Percentiles rank a stretch among this genome's conserved stretches.
phyloP scores from a whole-genome alignment of 2,113 vertebrate species.

The Datnioides undecimradiatus region DNA sequence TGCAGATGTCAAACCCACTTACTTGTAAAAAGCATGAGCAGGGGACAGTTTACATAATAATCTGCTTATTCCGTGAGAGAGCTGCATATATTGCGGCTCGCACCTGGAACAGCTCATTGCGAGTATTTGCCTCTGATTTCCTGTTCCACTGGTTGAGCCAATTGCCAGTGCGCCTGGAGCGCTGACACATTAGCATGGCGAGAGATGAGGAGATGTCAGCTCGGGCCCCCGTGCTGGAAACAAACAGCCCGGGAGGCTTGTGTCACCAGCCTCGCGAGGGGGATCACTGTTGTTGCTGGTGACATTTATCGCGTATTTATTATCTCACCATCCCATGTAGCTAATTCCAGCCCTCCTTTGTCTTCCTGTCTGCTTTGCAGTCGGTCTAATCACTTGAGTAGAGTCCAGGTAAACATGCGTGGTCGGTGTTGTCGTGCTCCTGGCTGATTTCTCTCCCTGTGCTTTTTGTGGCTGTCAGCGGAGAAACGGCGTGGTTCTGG shows the following conservation, averaged over 20 bases:
- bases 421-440: constrained; percentile 1
- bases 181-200: constrained; percentile 54
- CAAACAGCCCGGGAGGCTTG: constrained; percentile 27
- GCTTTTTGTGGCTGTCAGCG: constrained; percentile 79
- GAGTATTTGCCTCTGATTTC: constrained; percentile 37
- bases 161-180: constrained; percentile 52
- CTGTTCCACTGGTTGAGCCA: constrained; percentile 33
- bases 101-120: constrained; percentile 56
- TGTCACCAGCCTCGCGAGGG: constrained; percentile 5
- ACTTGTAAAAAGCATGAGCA: constrained; percentile 30
- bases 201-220: constrained; percentile 56
- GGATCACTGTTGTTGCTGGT: constrained; percentile 37
- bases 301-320: constrained; percentile 62
- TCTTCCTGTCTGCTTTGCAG: constrained; percentile 41
- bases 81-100: constrained; percentile 37
- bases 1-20: constrained; percentile 55
- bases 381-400: constrained; percentile 25
- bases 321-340: constrained; percentile 51
- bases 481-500: constrained; percentile 87
- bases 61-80: constrained; percentile 47
- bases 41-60: constrained; percentile 63
- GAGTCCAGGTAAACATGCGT: constrained; percentile 43
- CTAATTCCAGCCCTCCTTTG: constrained; percentile 44
- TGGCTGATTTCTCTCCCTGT: constrained; percentile 25
- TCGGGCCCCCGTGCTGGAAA: constrained; percentile 7